Base-by-base conservation (phyloP, 2,888 invertebrate genomes). In the Rambutsinella grinnellia region DNA sequence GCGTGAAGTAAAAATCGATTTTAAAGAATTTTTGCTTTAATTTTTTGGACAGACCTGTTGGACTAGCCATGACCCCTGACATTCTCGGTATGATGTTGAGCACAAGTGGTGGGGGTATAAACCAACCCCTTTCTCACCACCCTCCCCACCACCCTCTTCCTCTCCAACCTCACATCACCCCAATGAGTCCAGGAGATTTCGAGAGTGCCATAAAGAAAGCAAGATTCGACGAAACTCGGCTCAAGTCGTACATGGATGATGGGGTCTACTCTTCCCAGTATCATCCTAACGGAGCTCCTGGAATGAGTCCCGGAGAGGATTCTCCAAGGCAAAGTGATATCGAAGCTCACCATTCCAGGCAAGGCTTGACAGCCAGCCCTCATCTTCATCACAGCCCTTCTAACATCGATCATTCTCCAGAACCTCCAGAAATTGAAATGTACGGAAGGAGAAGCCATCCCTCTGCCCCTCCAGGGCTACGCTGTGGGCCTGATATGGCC, bases 161-260 rank as follows among this genome's bases (percentile, higher is more conserved):
- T 17, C 60, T 17, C n/a, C 74, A 74, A 13, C 36, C 28, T 36
- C 74, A 74, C n/a, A 36, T 74, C 27, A 53, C 67, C 67, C 74
- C 74, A 56, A 28, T 65, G 23, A 66, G 66, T 54, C 61, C 61
- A 1, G 74, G 67, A 47, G 74, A 74, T 8, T 67, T 74, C n/a
- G 74, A 67, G 49, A 51, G 27, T 13, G 51, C 72, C 10, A 47
- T 74, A 19, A 51, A 56, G 23, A 66, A 56, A 53, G 67, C 67
- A 6, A 21, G 56, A n/a, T 53, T 65, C 23, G 74, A 51, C 5
- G 74, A 74, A 21, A 56, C 56, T 56, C 66, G 74, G 17, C 47
- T 74, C 44, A 74, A 74, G 51, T 58, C 28, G 10, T 74, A 74
- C 49, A 67, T 74, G 3, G 74, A 74, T 56, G 74, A 74, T 23